phyloP scores from a whole-genome alignment of 2,888 invertebrate species.

The Tachystola acroxantha region DNA sequence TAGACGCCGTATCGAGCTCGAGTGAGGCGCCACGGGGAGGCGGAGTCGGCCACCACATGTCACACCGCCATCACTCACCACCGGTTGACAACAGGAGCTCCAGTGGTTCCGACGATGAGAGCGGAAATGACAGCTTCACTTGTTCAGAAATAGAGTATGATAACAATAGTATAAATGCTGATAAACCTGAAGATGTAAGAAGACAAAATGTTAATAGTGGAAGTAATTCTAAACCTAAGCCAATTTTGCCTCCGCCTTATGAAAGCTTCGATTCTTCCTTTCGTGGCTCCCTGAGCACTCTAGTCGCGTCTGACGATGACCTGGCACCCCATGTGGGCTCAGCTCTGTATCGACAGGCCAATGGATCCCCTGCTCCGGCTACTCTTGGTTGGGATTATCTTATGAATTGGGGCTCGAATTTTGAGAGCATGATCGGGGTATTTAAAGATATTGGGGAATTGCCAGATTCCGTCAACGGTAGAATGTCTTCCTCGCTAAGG shows the following conservation, averaged over 20 bases:
- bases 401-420: slow-evolving; percentile 97
- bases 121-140: slow-evolving; percentile 97
- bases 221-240: slow-evolving; percentile 75
- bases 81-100: slow-evolving; percentile 87
- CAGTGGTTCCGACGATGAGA: slow-evolving; percentile 91
- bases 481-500: slow-evolving; percentile 85
- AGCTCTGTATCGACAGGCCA: slow-evolving; percentile 86
- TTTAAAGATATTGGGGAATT: slow-evolving; percentile 97
- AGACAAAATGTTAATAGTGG: slow-evolving; percentile 75
- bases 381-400: slow-evolving; percentile 96
- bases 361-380: slow-evolving; percentile 87
- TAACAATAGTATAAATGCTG: slow-evolving; percentile 90
- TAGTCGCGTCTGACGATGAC: slow-evolving; percentile 96
- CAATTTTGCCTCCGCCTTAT: slow-evolving; percentile 87
- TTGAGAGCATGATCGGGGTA: slow-evolving; percentile 96
- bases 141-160: slow-evolving; percentile 99
- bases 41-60: slow-evolving; percentile 82
- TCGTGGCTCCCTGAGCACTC: slow-evolving; percentile 93
- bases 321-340: slow-evolving; percentile 89
- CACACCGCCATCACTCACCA: slow-evolving; percentile 85
- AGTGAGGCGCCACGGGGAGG: slow-evolving; percentile 87
- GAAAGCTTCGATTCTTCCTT: slow-evolving; percentile 97
- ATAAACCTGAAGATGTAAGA: slow-evolving; percentile 83
- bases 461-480: slow-evolving; percentile 88
- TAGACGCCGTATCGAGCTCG: slow-evolving; percentile 96